Evolutionary conservation across 2,888 invertebrate species (phyloP), one percentile per base, ranked within the genome.

Genomic region (Catocala sponsa): DNA sequence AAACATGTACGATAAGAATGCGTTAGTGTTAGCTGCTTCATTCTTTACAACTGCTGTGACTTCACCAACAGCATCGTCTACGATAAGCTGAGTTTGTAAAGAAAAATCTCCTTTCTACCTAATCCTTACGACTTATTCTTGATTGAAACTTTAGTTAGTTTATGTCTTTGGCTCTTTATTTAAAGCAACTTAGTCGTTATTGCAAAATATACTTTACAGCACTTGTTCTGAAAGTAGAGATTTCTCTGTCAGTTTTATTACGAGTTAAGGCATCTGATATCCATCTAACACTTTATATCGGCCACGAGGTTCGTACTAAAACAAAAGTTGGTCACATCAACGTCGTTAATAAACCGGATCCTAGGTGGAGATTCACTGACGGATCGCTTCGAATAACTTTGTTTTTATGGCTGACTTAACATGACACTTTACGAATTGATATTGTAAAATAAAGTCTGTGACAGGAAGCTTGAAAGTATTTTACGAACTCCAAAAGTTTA

Each of bases 311-410:
- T 79, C 71, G 76, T 80, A 80, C 81, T 86, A 80, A 87, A 85
- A 89, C 87, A 88, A 88, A 89, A 89, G 90, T 89, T 88, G 89
- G 87, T 79, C 88, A 81, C 78, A 70, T 83, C 80, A 83, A 82
- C 83, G 84, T 88, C 85, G 84, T 85, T 83, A 84, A 78, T 78
- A 85, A 90, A 90, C 90, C 88, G 89, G 89, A 89, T 87, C 78
- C 80, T 77, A 80, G 74, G 70, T 76, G 78, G 76, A 81, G 83
- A 85, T 88, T 86, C 88, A 87, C 84, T 89, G 88, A 89, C 84
- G 79, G 81, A 82, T 84, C 73, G 72, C 59, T 70, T 79, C 55
- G 57, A 57, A 68, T 74, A 63, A 68, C 54, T 74, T 65, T 43
- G 50, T 67, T 70, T 47, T 74, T 68, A 74, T 65, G 50, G 50